phyloP scores from a whole-genome alignment of 2,888 invertebrate genomes.

The Habrosyne pyritoides region DNA sequence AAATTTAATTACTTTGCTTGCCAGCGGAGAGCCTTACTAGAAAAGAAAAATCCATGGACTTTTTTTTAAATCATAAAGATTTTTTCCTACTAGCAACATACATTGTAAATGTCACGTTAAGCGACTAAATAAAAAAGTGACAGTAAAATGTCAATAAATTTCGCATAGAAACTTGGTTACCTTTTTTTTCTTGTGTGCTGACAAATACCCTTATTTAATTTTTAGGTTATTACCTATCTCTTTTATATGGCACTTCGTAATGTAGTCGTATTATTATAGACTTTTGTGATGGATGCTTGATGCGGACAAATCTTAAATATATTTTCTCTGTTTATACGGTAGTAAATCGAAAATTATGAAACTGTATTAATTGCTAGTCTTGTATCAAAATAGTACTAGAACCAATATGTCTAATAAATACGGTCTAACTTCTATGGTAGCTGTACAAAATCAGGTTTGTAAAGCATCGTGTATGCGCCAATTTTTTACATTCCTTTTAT shows the following conservation, averaged over 20 bases:
- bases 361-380: neutral
- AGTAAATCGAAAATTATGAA: slow-evolving; percentile 24
- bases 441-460: slow-evolving; percentile 73
- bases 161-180: no score
- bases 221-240: neutral
- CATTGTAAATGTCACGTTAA: neutral
- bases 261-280: neutral
- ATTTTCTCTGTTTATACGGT: neutral
- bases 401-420: slow-evolving; percentile 59
- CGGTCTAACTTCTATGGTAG: slow-evolving; percentile 39
- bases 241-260: neutral
- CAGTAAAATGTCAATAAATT: neutral
- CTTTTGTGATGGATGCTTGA: no score
- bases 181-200: neutral
- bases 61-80: no score
- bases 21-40: no score
- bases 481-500: slow-evolving; percentile 13
- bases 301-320: neutral
- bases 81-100: neutral
- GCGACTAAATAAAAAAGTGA: neutral
- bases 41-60: no score
- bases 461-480: slow-evolving; percentile 18
- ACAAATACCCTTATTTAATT: neutral
- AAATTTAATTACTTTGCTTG: no score
- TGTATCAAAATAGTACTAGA: neutral